Evolutionary conservation across 2,888 invertebrate genomes (phyloP).

Genomic region (Tipula helvola): DNA sequence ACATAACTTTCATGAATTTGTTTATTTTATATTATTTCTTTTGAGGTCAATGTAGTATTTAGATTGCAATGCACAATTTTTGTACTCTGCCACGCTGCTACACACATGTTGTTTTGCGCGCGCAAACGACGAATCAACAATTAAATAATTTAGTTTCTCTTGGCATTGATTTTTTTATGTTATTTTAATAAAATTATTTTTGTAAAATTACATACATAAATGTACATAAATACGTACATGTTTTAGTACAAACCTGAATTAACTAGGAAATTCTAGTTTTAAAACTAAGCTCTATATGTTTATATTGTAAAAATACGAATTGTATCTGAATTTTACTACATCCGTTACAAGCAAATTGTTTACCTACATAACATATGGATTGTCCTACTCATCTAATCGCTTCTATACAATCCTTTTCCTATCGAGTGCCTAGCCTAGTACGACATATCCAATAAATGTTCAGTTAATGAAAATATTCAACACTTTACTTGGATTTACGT

Average conservation of each 20-base stretch:
- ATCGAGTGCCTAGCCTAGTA: too few species aligned
- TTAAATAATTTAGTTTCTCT: constrained; percentile 4
- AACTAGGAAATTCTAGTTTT: not conserved
- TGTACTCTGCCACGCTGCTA: not conserved
- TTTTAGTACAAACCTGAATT: not conserved
- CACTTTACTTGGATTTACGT: too few species aligned
- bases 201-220: not conserved
- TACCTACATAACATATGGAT: too few species aligned
- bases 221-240: not conserved
- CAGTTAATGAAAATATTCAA: too few species aligned
- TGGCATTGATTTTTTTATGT: not conserved
- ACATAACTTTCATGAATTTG: not conserved
- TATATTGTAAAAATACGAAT: not conserved
- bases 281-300: not conserved
- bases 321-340: not conserved
- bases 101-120: not conserved
- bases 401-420: too few species aligned
- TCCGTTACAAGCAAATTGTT: too few species aligned
- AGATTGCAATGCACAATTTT: not conserved
- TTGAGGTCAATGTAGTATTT: not conserved
- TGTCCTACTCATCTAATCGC: too few species aligned
- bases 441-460: too few species aligned
- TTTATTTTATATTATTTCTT: not conserved
- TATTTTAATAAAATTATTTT: not conserved
- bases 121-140: not conserved